Evolutionary conservation across 2,797 vertebrate genomes (phyloP).

Genomic region (Pteronotus mesoamericanus): DNA sequence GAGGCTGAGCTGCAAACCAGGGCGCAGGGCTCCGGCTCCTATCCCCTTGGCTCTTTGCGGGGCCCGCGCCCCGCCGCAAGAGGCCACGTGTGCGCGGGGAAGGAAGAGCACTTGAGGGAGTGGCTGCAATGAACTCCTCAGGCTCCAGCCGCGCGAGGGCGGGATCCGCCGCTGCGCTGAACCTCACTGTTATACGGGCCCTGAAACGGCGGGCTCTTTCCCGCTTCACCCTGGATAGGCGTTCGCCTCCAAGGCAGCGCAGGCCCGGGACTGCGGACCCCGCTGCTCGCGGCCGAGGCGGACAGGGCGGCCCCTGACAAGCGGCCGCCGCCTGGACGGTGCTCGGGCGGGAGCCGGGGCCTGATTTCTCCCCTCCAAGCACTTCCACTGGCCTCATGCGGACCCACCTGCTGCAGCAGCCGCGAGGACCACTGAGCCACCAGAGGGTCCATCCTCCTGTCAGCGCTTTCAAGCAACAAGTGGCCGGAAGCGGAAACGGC

Average conservation of each 20-base stretch:
- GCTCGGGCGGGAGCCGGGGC: fast-evolving
- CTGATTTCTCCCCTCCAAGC: neutral
- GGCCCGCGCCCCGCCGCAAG: no score
- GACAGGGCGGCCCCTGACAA: fast-evolving
- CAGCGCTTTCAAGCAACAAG: neutral
- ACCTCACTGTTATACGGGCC: neutral
- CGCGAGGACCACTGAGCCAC: slow-evolving; percentile 83
- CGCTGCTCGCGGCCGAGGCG: no score
- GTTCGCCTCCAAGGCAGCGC: neutral
- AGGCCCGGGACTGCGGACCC: neutral
- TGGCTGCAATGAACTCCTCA: neutral
- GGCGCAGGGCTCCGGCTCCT: neutral
- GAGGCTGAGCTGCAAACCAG: neutral
- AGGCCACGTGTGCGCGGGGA: neutral
- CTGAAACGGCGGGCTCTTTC: neutral
- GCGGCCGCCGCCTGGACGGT: fast-evolving
- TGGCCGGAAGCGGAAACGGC: slow-evolving; percentile 40
- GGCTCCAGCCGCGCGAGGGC: neutral
- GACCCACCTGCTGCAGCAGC: slow-evolving; percentile 87
- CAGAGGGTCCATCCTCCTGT: slow-evolving; percentile 84
- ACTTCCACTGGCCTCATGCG: neutral
- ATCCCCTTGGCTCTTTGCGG: fast-evolving
- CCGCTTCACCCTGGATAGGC: neutral
- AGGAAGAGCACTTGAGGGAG: neutral
- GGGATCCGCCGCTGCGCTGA: neutral